Conservation (phyloP, 2,888 invertebrate genomes). For the Chalcosyrphus nemorum region DNA sequence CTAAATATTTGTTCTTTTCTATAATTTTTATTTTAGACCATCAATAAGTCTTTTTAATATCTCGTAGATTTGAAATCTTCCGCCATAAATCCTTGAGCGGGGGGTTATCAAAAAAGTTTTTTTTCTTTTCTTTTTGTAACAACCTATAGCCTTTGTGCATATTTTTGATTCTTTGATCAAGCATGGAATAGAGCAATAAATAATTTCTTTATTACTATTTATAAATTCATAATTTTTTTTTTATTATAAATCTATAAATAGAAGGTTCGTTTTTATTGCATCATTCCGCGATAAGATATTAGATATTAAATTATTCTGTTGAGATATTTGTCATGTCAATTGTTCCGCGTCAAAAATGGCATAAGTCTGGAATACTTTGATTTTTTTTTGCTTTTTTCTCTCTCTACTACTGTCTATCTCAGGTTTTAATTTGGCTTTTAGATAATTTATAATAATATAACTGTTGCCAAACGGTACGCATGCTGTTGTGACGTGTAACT, state of each 20-base stretch:
- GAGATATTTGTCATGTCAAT: neutral
- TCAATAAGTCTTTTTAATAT: constrained; percentile 8
- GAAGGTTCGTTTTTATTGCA: neutral
- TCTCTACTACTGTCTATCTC: neutral
- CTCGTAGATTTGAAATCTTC: neutral
- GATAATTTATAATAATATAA: neutral
- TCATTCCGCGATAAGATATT: constrained; percentile 6
- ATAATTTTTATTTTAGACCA: neutral
- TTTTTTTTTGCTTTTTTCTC: neutral
- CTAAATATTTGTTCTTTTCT: neutral
- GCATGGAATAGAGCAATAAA: constrained; percentile 1
- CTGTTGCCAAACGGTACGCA: neutral
- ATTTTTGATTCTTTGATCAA: neutral
- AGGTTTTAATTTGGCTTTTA: neutral
- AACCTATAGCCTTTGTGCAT: constrained; percentile 2
- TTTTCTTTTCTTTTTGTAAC: neutral
- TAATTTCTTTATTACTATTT: constrained; percentile 9
- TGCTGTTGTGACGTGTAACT: constrained; percentile 3
- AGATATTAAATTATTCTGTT: neutral
- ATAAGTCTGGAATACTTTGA: constrained; percentile 2
- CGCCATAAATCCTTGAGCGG: neutral
- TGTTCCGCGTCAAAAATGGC: neutral
- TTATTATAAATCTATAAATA: constrained; percentile 12
- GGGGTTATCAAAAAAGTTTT: neutral
- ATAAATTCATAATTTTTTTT: constrained; percentile 3